Evolutionary conservation across 2,888 invertebrate genomes (phyloP).

Genomic region (Agrotis exclamationis): DNA sequence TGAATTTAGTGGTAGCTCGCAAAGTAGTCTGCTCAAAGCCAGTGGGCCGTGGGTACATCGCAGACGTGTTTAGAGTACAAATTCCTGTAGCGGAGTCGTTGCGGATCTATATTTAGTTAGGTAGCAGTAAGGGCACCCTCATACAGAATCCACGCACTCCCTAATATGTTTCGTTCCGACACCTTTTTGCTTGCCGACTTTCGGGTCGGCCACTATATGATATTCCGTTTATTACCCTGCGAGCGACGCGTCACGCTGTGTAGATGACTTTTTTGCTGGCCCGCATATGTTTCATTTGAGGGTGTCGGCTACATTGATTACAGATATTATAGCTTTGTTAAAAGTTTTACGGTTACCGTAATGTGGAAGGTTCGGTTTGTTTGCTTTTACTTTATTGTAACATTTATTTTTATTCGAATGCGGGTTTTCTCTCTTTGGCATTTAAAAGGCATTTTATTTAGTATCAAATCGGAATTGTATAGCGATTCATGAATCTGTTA

Average conservation of each 20-base stretch:
- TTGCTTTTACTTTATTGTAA: constrained; percentile 35
- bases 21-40: constrained; percentile 66
- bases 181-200: constrained; percentile 74
- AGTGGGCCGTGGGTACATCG: constrained; percentile 65
- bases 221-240: constrained; percentile 80
- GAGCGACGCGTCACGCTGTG: constrained; percentile 67
- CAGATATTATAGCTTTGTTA: constrained; percentile 72
- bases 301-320: constrained; percentile 77
- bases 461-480: constrained; percentile 19
- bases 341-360: constrained; percentile 68
- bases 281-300: constrained; percentile 82
- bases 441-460: constrained; percentile 5
- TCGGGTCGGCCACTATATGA: constrained; percentile 78
- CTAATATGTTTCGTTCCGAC: constrained; percentile 70
- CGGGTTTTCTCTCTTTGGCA: constrained; percentile 3
- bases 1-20: constrained; percentile 45
- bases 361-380: constrained; percentile 42
- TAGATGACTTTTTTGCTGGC: constrained; percentile 78
- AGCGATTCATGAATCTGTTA: constrained; percentile 23
- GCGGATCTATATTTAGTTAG: constrained; percentile 85
- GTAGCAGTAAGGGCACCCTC: constrained; percentile 75
- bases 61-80: constrained; percentile 81
- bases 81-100: constrained; percentile 75
- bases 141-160: constrained; percentile 68
- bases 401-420: constrained; percentile 35